Base-by-base conservation (phyloP, 2,888 invertebrate genomes). In the Cosmorhoe ocellata region DNA sequence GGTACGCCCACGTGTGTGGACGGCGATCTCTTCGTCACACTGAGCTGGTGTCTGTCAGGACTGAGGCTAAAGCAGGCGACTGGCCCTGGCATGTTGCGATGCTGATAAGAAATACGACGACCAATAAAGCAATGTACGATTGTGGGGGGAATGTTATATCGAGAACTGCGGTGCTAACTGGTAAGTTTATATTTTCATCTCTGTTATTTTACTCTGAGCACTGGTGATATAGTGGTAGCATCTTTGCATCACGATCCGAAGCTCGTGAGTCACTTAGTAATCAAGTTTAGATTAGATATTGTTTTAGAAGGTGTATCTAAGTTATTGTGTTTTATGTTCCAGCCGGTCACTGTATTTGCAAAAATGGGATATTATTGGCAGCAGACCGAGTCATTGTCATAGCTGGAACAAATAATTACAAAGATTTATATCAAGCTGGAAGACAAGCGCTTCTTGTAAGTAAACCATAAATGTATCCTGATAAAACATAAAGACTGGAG, bases 11-110 rank as follows among this genome's bases (percentile, higher is more conserved):
- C 22, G 63, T 83, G 0, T 89, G 89, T 41, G 89, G 89, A 0
- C 72, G 86, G 39, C 63, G 83, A 11, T 66, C 81, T 0, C 56
- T 87, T 14, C 66, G 74, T n/a, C 73, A 83, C 47, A 75, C 83
- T 1, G 89, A 88, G 53, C 50, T 88, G 54, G 74, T 74, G 1
- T 78, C 81, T 2, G 66, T 84, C 7, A 69, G 78, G 30, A 79
- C 84, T 0, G 77, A 81, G 24, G 75, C 87, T 0, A 64, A 66
- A 14, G 69, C 81, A 3, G 89, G 88, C 0, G 89, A 89, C 58
- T 89, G 87, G 87, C 89, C 89, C 0, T 89, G 89, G 89, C 89
- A 89, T 57, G 85, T 84, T 0, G 89, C 89, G 11, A 63, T 89
- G 1, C 57, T 84, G 12, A 56, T 82, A 14, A 74, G 50, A 26